Percentiles rank a stretch among this genome's conserved stretches.
Evolutionary conservation across 2,797 vertebrate genomes (phyloP).

Genomic region (Harpagifer antarcticus): DNA sequence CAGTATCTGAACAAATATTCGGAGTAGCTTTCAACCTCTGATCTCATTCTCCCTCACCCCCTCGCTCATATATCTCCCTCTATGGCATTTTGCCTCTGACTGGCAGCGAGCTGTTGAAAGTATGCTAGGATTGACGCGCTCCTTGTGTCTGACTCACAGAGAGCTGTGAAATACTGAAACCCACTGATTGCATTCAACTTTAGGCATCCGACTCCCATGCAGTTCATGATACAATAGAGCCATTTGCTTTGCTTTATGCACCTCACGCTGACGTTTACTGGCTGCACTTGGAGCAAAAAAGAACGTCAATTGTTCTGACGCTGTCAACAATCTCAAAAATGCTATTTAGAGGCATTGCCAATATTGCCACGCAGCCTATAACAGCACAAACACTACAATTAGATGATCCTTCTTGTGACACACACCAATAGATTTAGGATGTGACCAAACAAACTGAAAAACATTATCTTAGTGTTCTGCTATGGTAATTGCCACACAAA

Average conservation of each 20-base stretch:
- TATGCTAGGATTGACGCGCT: slow-evolving; percentile 86
- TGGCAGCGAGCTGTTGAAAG: slow-evolving; percentile 82
- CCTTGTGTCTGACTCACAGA: slow-evolving; percentile 85
- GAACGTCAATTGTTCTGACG: slow-evolving; percentile 45
- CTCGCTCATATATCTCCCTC: slow-evolving; percentile 53
- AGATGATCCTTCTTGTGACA: slow-evolving; percentile 15
- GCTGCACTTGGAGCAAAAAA: slow-evolving; percentile 54
- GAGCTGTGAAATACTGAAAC: slow-evolving; percentile 80
- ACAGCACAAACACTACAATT: slow-evolving; percentile 16
- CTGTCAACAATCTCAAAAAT: slow-evolving; percentile 36
- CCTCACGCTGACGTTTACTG: slow-evolving; percentile 68
- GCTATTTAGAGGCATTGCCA: slow-evolving; percentile 47
- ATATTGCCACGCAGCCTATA: slow-evolving; percentile 25
- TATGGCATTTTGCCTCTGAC: slow-evolving; percentile 73
- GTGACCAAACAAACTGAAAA: background rate
- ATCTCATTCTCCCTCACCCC: slow-evolving; percentile 59
- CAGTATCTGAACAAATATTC: slow-evolving; percentile 25
- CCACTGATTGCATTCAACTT: slow-evolving; percentile 85
- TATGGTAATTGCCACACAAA: slow-evolving; percentile 6
- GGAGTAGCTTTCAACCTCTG: slow-evolving; percentile 59
- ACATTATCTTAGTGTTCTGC: slow-evolving; percentile 19
- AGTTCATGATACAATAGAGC: slow-evolving; percentile 78
- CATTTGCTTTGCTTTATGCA: slow-evolving; percentile 69
- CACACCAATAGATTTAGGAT: slow-evolving; percentile 4
- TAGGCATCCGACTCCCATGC: slow-evolving; percentile 79